Percentiles rank a stretch among this genome's conserved stretches.
Conservation (phyloP, 2,113 vertebrate species). For the Ornithorhynchus anatinus region DNA sequence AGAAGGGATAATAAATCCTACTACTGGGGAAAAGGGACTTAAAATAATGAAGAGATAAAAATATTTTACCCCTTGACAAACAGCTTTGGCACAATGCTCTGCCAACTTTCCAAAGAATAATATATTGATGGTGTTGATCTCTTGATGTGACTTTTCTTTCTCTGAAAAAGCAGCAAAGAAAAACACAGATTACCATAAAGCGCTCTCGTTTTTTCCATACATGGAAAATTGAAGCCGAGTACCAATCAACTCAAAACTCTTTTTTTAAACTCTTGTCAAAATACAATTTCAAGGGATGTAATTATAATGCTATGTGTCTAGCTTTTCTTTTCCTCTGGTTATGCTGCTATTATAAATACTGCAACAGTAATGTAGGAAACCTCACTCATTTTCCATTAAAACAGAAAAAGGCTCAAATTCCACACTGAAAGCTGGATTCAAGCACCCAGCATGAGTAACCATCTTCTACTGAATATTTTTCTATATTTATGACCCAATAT, state of each 20-base stretch:
- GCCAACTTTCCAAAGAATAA: constrained; percentile 69
- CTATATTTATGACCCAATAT: not conserved
- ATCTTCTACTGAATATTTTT: not conserved
- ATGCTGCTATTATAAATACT: not conserved
- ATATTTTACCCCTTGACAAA: constrained; percentile 57
- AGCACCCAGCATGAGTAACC: not conserved
- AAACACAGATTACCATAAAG: not conserved
- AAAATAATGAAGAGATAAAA: not conserved
- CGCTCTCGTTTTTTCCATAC: not conserved
- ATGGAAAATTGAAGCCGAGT: not conserved
- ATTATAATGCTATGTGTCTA: not conserved
- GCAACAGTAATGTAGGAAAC: not conserved
- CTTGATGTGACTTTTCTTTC: constrained; percentile 14
- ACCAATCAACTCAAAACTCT: not conserved
- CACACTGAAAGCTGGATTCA: not conserved
- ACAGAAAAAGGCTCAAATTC: constrained; percentile 6
- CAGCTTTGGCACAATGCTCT: constrained; percentile 59
- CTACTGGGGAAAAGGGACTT: not conserved
- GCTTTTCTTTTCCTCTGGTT: not conserved
- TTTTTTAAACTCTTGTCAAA: not conserved
- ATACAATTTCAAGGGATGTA: not conserved
- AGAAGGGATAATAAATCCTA: not conserved
- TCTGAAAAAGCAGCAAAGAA: constrained; percentile 46
- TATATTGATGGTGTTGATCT: constrained; percentile 48
- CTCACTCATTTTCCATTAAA: not conserved